A percentile compares a stretch with the other conserved stretches of the same genome.
These are phyloP conservation scores for Chaetodon trifascialis DNA, from an alignment of 2,113 vertebrate species.

Conservation along the genomic window DNA sequence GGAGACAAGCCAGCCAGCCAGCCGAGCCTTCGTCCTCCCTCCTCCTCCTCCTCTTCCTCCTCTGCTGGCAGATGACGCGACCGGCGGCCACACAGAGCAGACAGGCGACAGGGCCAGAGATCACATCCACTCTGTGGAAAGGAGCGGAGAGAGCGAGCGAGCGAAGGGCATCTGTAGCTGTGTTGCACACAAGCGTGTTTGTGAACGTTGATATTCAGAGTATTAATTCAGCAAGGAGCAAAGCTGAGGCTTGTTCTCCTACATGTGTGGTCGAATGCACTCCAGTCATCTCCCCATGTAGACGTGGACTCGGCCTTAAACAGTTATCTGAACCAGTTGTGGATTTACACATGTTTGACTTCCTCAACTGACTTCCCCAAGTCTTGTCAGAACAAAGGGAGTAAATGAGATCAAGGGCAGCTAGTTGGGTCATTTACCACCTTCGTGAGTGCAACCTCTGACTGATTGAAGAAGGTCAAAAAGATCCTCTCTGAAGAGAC, in stretches of 20 bases:
- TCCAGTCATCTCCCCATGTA: not conserved
- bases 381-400: not conserved
- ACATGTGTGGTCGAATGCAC: not conserved
- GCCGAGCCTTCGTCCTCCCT: not conserved
- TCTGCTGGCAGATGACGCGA: constrained; percentile 1
- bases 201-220: not conserved
- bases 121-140: not conserved
- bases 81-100: constrained; percentile 6
- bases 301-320: too few relatives aligned
- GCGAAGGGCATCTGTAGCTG: not conserved
- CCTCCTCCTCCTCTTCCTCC: constrained; percentile 2
- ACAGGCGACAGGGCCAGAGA: not conserved
- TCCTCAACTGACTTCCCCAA: not conserved
- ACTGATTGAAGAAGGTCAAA: not conserved
- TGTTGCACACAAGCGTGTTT: not conserved
- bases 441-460: not conserved
- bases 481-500: not conserved
- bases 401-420: not conserved
- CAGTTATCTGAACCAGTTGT: too few relatives aligned
- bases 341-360: too few relatives aligned
- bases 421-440: not conserved
- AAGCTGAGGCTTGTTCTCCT: not conserved
- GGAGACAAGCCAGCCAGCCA: not conserved
- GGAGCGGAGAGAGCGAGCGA: not conserved
- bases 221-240: not conserved